These are phyloP conservation scores for Catharus minimus DNA, from an alignment of 2,113 vertebrate species.

Conservation along the genomic window DNA sequence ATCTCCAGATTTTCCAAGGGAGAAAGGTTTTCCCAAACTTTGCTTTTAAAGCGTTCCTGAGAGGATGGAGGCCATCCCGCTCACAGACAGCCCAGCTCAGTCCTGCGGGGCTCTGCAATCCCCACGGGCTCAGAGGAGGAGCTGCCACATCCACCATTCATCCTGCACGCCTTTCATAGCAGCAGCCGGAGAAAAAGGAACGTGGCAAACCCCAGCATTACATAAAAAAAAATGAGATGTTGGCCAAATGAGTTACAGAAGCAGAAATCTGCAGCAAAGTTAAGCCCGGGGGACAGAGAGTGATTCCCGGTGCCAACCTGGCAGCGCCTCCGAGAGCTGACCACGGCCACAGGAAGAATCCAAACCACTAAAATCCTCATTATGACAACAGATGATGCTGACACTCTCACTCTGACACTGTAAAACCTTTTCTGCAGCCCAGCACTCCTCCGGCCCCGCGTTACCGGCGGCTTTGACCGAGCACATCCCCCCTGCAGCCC, in stretches of 20 bases:
- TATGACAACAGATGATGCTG: neutral
- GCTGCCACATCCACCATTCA: rapidly evolving
- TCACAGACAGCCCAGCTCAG: neutral
- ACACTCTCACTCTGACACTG: neutral
- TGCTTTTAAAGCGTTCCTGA: rapidly evolving
- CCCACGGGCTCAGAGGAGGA: neutral
- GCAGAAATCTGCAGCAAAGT: neutral
- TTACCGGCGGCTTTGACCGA: neutral
- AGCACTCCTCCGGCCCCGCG: neutral
- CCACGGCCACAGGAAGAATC: neutral
- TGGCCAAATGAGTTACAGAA: neutral
- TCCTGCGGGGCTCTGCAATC: neutral
- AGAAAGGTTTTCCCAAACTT: neutral
- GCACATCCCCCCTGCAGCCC: neutral
- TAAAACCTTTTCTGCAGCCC: neutral
- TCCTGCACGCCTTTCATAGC: rapidly evolving
- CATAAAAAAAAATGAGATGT: neutral
- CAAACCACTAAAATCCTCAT: neutral
- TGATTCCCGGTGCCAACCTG: neutral
- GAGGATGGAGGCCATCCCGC: rapidly evolving
- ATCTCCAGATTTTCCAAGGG: neutral
- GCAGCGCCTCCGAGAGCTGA: neutral
- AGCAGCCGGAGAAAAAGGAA: rapidly evolving
- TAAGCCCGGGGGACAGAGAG: neutral
- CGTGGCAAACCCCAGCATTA: neutral